Percentiles rank a stretch among this genome's conserved stretches.
Conservation (phyloP, 2,113 vertebrate species). For the Pagrus major region DNA sequence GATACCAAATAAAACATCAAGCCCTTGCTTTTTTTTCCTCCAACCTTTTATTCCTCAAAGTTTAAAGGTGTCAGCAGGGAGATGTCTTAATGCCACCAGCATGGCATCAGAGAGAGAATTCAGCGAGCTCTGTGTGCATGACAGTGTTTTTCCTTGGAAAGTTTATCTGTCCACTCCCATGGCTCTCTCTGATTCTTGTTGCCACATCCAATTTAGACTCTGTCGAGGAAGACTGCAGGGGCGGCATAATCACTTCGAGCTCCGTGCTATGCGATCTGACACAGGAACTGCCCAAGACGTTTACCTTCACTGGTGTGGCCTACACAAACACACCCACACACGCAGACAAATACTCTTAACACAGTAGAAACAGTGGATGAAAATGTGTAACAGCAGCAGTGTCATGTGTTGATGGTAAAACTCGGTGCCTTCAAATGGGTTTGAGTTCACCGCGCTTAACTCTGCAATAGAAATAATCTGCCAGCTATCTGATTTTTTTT, state of each 20-base stretch:
- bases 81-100: constrained; percentile 41
- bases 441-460: background rate
- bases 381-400: background rate
- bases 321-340: constrained; percentile 1
- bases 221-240: constrained; percentile 54
- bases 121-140: constrained; percentile 25
- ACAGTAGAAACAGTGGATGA: background rate
- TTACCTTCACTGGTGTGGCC: constrained; percentile 30
- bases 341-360: background rate
- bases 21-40: background rate
- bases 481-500: too few species aligned
- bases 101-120: background rate
- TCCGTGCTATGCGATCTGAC: constrained; percentile 40
- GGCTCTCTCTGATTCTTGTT: constrained; percentile 49
- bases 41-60: constrained; percentile 20
- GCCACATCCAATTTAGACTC: constrained; percentile 67
- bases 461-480: too few species aligned
- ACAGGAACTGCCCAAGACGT: constrained; percentile 42
- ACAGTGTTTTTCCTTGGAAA: constrained; percentile 46
- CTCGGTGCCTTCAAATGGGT: background rate
- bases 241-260: constrained; percentile 48
- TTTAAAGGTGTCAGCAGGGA: constrained; percentile 17
- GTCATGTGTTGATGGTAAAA: background rate
- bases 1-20: constrained; percentile 34
- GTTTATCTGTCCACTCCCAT: constrained; percentile 52